A percentile compares a stretch with the other conserved stretches of the same genome.
Conservation (phyloP, 2,888 invertebrate species). For the Aplocera efformata region DNA sequence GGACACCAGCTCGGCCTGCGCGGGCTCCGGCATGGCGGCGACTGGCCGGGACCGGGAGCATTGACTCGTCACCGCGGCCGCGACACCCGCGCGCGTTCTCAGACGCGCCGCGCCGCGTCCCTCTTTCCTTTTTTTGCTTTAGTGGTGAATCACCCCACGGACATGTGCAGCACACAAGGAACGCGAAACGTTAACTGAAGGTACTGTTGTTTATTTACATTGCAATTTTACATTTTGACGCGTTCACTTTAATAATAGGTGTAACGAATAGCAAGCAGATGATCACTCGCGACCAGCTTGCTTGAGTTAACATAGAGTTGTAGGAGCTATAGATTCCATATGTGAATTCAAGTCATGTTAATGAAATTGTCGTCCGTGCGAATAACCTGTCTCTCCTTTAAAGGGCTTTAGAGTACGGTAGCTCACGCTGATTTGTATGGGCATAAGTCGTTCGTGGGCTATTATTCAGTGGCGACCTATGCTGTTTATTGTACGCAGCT, state of each 20-base stretch:
- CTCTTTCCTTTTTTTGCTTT: constrained; percentile 58
- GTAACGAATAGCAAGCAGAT: too few species aligned
- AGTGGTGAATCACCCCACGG: constrained; percentile 64
- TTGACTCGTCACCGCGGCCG: constrained; percentile 63
- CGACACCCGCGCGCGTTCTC: constrained; percentile 65
- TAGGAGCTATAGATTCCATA: background rate
- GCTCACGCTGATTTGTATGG: constrained; percentile 35
- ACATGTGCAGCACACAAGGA: constrained; percentile 64
- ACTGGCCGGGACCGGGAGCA: constrained; percentile 71
- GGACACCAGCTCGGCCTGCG: constrained; percentile 56
- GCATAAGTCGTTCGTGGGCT: constrained; percentile 22
- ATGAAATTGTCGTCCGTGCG: constrained; percentile 5
- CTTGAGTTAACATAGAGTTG: background rate
- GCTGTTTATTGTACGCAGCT: constrained; percentile 33
- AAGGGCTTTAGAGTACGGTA: constrained; percentile 19
- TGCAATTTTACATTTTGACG: constrained; percentile 24
- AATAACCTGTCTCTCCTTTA: constrained; percentile 11
- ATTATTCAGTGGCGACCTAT: constrained; percentile 24
- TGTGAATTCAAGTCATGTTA: background rate
- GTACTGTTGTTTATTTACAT: constrained; percentile 30
- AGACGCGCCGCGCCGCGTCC: constrained; percentile 50
- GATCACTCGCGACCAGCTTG: too few species aligned
- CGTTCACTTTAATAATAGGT: too few species aligned
- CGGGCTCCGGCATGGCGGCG: constrained; percentile 62
- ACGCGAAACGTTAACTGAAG: constrained; percentile 39